Base-by-base conservation (phyloP, 2,888 invertebrate species). In the Scrobipalpa costella region DNA sequence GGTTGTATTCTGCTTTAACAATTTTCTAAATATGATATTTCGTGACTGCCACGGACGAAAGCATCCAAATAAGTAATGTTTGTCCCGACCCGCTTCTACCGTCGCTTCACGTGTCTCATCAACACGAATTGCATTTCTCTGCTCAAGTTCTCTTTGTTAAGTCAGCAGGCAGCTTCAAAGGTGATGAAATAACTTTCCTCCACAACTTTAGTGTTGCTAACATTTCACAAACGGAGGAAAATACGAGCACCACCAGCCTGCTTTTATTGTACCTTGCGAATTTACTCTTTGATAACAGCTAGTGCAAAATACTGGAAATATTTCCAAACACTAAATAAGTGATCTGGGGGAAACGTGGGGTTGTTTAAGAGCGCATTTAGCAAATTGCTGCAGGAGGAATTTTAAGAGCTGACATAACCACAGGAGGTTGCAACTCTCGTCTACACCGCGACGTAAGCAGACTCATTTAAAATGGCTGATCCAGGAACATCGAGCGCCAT, bases 381-480 rank as follows among this genome's bases (percentile, higher is more conserved):
- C 55, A 55, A 33, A 55, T 55, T 55, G 55, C n/a, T 33, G n/a
- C n/a, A n/a, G n/a, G n/a, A n/a, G 34, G 33, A 27, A 7, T 9
- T 55, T 55, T n/a, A n/a, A n/a, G n/a, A 34, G 33, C 55, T 33
- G 55, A 55, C 55, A 55, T 55, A 55, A 34, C 57, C 38, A 17
- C 38, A 34, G 2, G 36, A 6, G 44, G 58, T 40, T 44, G 36
- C 40, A 19, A 6, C 44, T 21, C 11, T 36, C 34, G 36, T 19
- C 44, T 40, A 17, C 40, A 17, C 58, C 58, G 44, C 58, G 19
- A n/a, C 57, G 59, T 63, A 69, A 73, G 73, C 69, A 70, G 72
- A 70, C 79, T 85, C 78, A 84, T 85, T 84, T 83, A 80, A 77
- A 80, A 75, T 73, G 78, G 79, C 79, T 84, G 77, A 81, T 76